A percentile compares a stretch with the other conserved stretches of the same genome.
phyloP scores from a whole-genome alignment of 2,113 vertebrate genomes.

The Ellobius talpinus region DNA sequence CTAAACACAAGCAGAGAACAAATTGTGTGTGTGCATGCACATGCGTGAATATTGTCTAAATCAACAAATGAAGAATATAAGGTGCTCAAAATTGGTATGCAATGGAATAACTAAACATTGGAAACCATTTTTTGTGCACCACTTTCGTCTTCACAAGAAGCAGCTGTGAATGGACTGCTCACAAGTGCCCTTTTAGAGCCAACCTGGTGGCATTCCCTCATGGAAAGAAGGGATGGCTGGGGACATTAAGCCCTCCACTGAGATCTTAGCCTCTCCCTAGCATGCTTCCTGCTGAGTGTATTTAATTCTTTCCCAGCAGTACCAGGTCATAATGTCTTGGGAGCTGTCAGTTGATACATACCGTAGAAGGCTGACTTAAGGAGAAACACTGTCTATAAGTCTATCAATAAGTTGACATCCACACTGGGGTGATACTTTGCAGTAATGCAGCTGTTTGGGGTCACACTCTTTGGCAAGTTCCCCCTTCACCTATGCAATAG shows the following conservation, averaged over 20 bases:
- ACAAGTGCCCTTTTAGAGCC: not conserved
- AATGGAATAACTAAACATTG: not conserved
- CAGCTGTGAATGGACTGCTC: not conserved
- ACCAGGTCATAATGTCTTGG: too few species aligned
- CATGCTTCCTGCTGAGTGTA: too few species aligned
- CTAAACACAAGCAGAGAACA: not conserved
- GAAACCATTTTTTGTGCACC: not conserved
- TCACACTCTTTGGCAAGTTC: not conserved
- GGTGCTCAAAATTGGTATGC: not conserved
- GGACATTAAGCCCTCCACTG: not conserved
- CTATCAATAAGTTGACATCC: not conserved
- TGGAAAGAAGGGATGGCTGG: not conserved
- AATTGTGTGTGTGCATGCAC: not conserved
- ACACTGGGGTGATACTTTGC: not conserved
- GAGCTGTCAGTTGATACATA: too few species aligned
- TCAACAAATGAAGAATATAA: not conserved
- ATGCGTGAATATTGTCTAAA: not conserved
- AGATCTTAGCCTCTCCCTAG: not conserved
- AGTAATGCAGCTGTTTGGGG: not conserved
- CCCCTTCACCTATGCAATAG: not conserved
- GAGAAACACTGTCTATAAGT: not conserved
- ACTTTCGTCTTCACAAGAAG: not conserved
- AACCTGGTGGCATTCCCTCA: not conserved
- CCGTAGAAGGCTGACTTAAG: not conserved
- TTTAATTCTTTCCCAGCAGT: not conserved